Conservation (phyloP, 2,113 vertebrate species). For the Semnornis frantzii region DNA sequence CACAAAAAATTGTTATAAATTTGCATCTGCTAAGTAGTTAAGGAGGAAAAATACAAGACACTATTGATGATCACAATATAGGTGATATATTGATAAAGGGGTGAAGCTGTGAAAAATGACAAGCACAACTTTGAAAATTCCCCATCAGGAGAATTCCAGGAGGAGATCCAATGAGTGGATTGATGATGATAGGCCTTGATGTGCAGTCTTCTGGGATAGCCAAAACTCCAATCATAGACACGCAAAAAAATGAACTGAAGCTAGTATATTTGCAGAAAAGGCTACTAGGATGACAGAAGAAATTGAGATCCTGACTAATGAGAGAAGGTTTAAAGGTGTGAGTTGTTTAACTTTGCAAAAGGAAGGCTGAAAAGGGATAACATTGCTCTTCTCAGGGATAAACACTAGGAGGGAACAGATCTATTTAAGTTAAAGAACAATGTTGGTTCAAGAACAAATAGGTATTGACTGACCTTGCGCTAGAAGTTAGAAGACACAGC, state of each 20-base stretch:
- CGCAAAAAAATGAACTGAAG: background rate
- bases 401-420: background rate
- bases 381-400: slow-evolving; percentile 4
- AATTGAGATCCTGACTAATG: background rate
- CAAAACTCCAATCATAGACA: background rate
- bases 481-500: background rate
- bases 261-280: background rate
- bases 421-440: slow-evolving; percentile 55
- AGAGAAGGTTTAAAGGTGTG: background rate
- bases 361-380: slow-evolving; percentile 19
- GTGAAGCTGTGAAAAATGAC: background rate
- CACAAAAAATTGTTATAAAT: background rate
- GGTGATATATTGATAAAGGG: background rate
- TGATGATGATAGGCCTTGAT: background rate
- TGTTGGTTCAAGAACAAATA: slow-evolving; percentile 40
- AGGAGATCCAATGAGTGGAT: accelerated
- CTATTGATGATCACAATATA: background rate
- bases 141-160: background rate
- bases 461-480: background rate
- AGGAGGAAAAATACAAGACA: background rate
- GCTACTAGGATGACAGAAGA: background rate
- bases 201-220: background rate
- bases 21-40: background rate
- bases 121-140: background rate
- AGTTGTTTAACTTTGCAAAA: slow-evolving; percentile 21